These are phyloP conservation scores for Cerastoderma edule DNA, from an alignment of 2,888 invertebrate species.

Conservation along the genomic window DNA sequence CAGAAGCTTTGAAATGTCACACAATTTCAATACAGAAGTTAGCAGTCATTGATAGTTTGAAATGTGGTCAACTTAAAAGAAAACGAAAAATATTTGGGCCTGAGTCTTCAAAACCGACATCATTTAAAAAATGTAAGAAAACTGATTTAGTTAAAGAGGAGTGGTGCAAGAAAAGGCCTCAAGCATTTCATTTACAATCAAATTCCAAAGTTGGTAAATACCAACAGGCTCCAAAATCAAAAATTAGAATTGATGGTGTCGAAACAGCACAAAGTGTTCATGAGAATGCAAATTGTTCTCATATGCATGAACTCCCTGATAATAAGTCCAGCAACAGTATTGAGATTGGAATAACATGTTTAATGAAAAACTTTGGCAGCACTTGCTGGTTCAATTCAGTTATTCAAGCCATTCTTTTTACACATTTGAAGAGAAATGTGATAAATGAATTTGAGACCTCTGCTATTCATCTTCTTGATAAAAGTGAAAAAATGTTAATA, in stretches of 20 bases:
- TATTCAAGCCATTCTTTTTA: no score
- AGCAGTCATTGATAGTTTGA: no score
- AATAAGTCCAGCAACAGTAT: no score
- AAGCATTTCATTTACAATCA: neutral
- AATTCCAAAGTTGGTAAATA: neutral
- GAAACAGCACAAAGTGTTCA: neutral
- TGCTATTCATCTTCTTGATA: neutral
- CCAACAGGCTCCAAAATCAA: neutral
- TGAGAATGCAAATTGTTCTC: neutral
- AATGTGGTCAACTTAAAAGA: no score
- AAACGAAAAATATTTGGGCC: no score
- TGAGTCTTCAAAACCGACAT: neutral
- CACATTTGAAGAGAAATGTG: no score
- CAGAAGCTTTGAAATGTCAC: neutral
- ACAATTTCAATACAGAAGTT: no score
- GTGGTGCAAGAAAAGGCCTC: slow-evolving; percentile 1
- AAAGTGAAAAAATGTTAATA: neutral
- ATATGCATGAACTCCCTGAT: no score
- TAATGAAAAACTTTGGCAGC: slow-evolving; percentile 1
- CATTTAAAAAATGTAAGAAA: neutral
- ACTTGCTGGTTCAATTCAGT: no score
- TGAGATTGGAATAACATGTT: neutral
- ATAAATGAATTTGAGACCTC: neutral
- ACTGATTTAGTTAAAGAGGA: neutral
- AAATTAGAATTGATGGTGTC: neutral